phyloP scores from a whole-genome alignment of 2,113 vertebrate genomes.

The Brachyhypopomus gauderio region DNA sequence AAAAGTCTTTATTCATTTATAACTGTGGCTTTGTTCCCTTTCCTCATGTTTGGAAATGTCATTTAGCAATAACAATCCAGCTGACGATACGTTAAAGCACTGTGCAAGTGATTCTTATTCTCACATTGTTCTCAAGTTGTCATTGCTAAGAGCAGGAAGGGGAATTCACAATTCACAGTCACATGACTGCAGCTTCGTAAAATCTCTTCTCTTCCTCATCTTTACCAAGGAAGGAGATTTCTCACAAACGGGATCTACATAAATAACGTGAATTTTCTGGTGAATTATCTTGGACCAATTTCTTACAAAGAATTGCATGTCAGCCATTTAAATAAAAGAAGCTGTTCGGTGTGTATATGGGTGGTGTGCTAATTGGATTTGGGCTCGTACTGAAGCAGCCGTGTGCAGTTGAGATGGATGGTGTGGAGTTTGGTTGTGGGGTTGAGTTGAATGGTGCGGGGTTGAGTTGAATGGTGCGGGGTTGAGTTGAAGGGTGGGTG shows the following conservation, averaged over 20 bases:
- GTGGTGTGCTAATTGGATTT: slow-evolving; percentile 41
- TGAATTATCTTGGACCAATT: slow-evolving; percentile 6
- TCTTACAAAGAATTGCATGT: neutral
- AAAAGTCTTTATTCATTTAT: neutral
- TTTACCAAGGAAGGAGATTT: neutral
- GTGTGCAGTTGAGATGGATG: slow-evolving; percentile 26
- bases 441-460: neutral
- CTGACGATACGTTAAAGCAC: slow-evolving; percentile 19
- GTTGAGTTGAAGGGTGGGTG: no score
- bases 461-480: no score
- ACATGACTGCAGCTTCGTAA: slow-evolving; percentile 36
- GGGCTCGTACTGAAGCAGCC: slow-evolving; percentile 10
- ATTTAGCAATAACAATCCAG: slow-evolving; percentile 48
- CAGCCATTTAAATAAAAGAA: slow-evolving; percentile 16
- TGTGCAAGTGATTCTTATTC: slow-evolving; percentile 36
- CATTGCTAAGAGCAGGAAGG: slow-evolving; percentile 8
- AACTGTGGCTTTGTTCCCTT: neutral
- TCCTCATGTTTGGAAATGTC: slow-evolving; percentile 27
- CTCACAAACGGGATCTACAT: no score
- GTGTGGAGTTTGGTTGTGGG: slow-evolving; percentile 30
- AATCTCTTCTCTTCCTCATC: neutral
- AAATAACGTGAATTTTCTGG: no score
- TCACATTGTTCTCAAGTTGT: slow-evolving; percentile 33
- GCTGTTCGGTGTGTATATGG: slow-evolving; percentile 15
- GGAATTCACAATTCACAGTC: slow-evolving; percentile 19